phyloP scores from a whole-genome alignment of 2,888 invertebrate species.

The Limnephilus marmoratus region DNA sequence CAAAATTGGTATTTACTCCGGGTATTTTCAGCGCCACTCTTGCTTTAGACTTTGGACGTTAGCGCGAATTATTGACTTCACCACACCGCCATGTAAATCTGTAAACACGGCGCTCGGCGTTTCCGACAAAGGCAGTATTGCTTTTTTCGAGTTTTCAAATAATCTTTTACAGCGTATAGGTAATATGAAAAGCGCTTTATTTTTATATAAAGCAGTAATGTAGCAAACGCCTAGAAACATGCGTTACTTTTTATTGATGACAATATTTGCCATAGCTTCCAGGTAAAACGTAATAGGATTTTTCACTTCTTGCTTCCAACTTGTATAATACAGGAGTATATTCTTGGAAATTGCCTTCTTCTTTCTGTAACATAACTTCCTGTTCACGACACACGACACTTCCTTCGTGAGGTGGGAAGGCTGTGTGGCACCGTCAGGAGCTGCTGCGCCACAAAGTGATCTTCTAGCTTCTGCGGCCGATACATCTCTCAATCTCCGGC shows the following conservation, averaged over 20 bases:
- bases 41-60: constrained; percentile 25
- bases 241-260: background rate
- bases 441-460: background rate
- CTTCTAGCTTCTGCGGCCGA: background rate
- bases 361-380: constrained; percentile 30
- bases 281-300: background rate
- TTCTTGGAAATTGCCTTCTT: constrained; percentile 18
- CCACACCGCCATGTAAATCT: background rate
- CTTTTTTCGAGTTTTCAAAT: background rate
- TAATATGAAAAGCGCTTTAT: background rate
- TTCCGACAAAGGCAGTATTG: background rate
- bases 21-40: constrained; percentile 9
- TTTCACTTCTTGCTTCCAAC: constrained; percentile 27
- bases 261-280: background rate
- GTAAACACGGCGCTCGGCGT: background rate
- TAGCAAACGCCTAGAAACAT: background rate
- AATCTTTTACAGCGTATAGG: background rate
- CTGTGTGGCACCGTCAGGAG: background rate
- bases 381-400: background rate
- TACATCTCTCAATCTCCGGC: background rate
- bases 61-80: background rate
- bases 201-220: background rate
- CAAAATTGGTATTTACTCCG: constrained; percentile 36
- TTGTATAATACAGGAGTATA: background rate
- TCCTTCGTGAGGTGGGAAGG: background rate